phyloP scores from a whole-genome alignment of 1,140 invertebrate genomes.

The Drosophila grimshawi region DNA sequence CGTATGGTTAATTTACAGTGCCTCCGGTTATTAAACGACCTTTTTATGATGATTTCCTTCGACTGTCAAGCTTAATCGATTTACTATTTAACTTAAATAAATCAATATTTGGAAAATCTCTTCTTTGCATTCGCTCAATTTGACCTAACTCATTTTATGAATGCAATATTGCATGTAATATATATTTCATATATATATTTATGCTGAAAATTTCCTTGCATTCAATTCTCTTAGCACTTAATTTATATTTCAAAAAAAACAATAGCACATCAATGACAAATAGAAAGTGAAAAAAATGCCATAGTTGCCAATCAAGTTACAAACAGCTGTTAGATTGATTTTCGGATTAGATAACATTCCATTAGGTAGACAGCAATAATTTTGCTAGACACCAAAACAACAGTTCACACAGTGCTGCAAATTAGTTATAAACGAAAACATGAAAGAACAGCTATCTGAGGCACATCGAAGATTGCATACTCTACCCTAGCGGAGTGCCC shows the following conservation, averaged over 20 bases:
- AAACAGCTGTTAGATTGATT: neutral
- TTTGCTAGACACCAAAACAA: neutral
- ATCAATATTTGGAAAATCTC: no score
- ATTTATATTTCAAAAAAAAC: neutral
- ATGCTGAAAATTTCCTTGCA: no score
- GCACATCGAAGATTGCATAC: no score
- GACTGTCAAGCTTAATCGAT: neutral
- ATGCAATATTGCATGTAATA: no score
- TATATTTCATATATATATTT: no score
- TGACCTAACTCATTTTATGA: no score
- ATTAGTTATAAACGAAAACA: constrained; percentile 13
- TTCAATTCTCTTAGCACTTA: neutral
- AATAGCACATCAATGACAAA: neutral
- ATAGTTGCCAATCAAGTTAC: constrained; percentile 2
- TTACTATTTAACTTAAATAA: neutral
- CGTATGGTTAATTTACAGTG: constrained; percentile 5
- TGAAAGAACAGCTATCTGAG: no score
- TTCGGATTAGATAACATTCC: constrained; percentile 6
- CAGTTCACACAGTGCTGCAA: constrained; percentile 16
- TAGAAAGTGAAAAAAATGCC: neutral
- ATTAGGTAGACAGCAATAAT: neutral
- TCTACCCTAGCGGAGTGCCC: no score
- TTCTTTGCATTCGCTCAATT: no score
- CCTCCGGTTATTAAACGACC: constrained; percentile 21
- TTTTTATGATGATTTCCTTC: constrained; percentile 1